phyloP scores from a whole-genome alignment of 2,113 vertebrate species.

The Hypomesus transpacificus region DNA sequence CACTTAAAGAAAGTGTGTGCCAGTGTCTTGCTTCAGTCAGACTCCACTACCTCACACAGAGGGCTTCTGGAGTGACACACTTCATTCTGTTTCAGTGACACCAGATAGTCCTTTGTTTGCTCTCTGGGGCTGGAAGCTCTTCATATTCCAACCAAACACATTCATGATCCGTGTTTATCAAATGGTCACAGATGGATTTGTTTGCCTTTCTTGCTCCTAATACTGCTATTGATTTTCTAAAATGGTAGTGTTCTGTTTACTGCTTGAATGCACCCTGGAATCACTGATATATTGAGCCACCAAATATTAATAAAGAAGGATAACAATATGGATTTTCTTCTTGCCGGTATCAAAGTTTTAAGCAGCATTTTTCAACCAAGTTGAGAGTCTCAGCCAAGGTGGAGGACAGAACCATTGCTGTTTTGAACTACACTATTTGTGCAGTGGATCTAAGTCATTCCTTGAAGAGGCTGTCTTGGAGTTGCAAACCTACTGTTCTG shows the following conservation, averaged over 20 bases:
- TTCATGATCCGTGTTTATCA: conserved; percentile 25
- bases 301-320: not conserved
- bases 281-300: not conserved
- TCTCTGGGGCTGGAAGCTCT: conserved; percentile 20
- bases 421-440: no score
- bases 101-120: conserved; percentile 21
- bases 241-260: conserved; percentile 15
- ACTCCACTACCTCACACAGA: no score
- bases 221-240: conserved; percentile 28
- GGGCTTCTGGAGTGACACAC: not conserved
- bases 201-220: conserved; percentile 14
- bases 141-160: conserved; percentile 19
- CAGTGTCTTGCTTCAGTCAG: no score
- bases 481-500: no score
- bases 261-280: conserved; percentile 12
- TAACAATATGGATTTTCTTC: not conserved
- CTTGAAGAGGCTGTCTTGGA: no score
- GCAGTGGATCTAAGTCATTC: no score
- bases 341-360: no score
- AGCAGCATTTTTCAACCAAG: not conserved
- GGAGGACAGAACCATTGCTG: no score
- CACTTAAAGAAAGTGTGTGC: no score
- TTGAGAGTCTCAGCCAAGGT: not conserved
- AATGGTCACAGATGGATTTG: conserved; percentile 30
- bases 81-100: not conserved